Base-by-base conservation (phyloP, 1,140 invertebrate genomes). In the Hylaeus volcanicus region DNA sequence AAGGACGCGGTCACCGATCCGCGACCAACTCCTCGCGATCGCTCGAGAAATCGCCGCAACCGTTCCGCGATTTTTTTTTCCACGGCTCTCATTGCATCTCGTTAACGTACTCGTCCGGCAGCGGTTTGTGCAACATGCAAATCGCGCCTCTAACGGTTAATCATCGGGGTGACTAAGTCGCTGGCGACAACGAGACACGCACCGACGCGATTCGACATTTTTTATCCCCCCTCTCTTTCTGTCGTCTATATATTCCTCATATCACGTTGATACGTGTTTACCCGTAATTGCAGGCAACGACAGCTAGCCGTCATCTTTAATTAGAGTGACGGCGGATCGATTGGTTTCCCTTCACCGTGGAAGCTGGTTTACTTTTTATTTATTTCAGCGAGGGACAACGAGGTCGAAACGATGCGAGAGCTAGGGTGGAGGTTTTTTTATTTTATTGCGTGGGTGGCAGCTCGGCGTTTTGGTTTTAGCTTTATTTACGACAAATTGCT, bases 1-100 rank as follows among this genome's bases (percentile, higher is more conserved):
- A 93, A 93, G 91, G 91, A 92, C 90, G 85, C 88, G 79, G 60
- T 55, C 90, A 87, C 74, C 86, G 89, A 91, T 89, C 88, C 89
- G 87, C 88, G 86, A 90, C 89, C 84, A 90, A 90, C 86, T 83
- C 76, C 71, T 85, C 84, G 76, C 74, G 86, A 82, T 86, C 84
- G 53, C 58, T 4, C 60, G 73, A 74, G 70, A 86, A 79, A 86
- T 76, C 73, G 69, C 15, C 70, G 45, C 48, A 9, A 5, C 8
- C 43, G 58, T 68, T 73, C 61, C 65, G 65, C 60, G 66, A 65
- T 80, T 81, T 83, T 60, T 86, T 45, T 55, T 55, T 66, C 8
- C 60, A 3, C 60, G 45, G 51, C 77, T 26, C 58, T 58, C 72
- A 83, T 84, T 74, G 66, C 74, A 53, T 74, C 70, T 61, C 79